Base-by-base conservation (phyloP, 2,888 invertebrate species). In the Agrochola litura region DNA sequence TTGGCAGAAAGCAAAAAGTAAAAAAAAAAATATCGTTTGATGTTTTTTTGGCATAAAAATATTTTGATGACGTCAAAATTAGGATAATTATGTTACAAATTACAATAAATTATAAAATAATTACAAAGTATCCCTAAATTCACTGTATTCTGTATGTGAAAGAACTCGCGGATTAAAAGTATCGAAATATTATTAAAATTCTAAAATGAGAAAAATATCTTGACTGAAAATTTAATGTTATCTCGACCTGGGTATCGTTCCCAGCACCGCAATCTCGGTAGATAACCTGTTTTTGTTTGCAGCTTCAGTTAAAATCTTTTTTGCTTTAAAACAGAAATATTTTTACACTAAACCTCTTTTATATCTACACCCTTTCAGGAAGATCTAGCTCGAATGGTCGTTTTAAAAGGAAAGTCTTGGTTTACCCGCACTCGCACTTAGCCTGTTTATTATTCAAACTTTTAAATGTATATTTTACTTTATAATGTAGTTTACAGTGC, bases 391-490 rank as follows among this genome's bases (percentile, higher is more conserved):
- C 52, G 64, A 86, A 66, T 66, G 58, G 37, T 46, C 61, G 72
- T 71, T 72, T 77, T 68, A 64, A 74, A 83, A 74, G 56, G 64
- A 74, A 83, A 83, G 41, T 61, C 82, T 76, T 73, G 86, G 83
- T 85, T 82, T 58, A 72, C 73, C 86, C 58, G 71, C 41, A 61
- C 79, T 74, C 78, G 73, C 71, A 86, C 86, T 83, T 77, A 82
- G 56, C 63, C 84, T 60, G 74, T 83, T 79, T 84, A 86, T 83
- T 84, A 84, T 84, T 84, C 66, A 86, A 84, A 86, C 66, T 84
- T 84, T 79, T 75, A 54, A 83, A 86, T 84, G 86, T 86, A 70
- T 79, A 86, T 84, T 86, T 86, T 79, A 86, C 80, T 84, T 86
- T 46, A 60, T 79, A 83, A 84, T 83, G 74, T 75, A 84, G 84